Evolutionary conservation across 2,113 vertebrate genomes (phyloP).

Genomic region (Haemorhous mexicanus): DNA sequence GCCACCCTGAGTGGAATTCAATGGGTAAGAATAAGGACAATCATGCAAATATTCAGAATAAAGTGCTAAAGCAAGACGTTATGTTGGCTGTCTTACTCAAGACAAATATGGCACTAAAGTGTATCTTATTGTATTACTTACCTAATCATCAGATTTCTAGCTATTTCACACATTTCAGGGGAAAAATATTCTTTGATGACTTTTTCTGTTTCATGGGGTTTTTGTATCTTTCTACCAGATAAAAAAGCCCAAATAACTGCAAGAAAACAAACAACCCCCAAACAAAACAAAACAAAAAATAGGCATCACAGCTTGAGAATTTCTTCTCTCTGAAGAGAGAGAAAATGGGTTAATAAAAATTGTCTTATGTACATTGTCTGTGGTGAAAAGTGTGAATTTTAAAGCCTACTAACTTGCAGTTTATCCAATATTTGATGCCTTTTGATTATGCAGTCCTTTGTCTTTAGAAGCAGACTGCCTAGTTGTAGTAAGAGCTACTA

Average conservation of each 20-base stretch:
- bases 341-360: background rate
- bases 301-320: background rate
- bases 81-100: background rate
- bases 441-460: background rate
- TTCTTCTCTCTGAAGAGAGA: background rate
- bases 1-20: background rate
- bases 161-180: background rate
- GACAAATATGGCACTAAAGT: background rate
- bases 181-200: background rate
- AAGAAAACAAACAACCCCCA: background rate
- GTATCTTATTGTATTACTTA: background rate
- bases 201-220: background rate
- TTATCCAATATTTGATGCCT: background rate
- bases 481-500: background rate
- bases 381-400: background rate
- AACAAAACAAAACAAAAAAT: background rate
- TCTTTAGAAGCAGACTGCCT: background rate
- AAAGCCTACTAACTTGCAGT: background rate
- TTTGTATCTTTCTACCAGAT: background rate
- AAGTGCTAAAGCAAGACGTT: background rate
- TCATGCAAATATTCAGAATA: conserved; percentile 5
- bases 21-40: background rate
- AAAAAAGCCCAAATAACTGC: fast-evolving
- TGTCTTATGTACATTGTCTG: background rate
- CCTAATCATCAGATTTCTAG: background rate